phyloP scores from a whole-genome alignment of 2,888 invertebrate genomes.

The Mimas tiliae region DNA sequence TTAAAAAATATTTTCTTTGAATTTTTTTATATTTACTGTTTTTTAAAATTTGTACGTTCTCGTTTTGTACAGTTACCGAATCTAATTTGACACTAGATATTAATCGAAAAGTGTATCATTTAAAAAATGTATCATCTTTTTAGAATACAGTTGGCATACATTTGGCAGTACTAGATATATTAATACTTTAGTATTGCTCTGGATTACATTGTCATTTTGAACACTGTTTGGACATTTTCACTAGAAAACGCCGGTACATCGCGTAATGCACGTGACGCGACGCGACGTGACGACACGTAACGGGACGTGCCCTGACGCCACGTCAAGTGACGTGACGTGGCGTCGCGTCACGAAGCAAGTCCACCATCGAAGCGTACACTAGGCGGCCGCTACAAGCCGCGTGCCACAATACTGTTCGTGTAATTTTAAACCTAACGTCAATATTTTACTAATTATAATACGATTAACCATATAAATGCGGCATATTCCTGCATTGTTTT shows the following conservation, averaged over 20 bases:
- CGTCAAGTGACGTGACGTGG: conserved; percentile 37
- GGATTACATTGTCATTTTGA: conserved; percentile 83
- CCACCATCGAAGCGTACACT: conserved; percentile 74
- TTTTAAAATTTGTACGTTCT: conserved; percentile 82
- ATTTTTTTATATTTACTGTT: conserved; percentile 75
- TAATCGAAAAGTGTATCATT: conserved; percentile 76
- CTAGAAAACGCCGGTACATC: conserved; percentile 59
- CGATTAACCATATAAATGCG: conserved; percentile 74
- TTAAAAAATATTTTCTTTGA: conserved; percentile 83
- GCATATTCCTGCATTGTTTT: conserved; percentile 68
- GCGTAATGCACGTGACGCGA: conserved; percentile 41
- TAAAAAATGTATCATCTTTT: conserved; percentile 72
- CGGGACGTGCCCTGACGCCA: conserved; percentile 56
- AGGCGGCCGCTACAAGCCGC: conserved; percentile 61
- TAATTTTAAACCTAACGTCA: conserved; percentile 81
- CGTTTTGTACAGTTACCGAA: conserved; percentile 83
- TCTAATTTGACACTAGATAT: conserved; percentile 84
- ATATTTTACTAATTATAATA: conserved; percentile 83
- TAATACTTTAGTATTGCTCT: conserved; percentile 85
- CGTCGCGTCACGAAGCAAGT: conserved; percentile 65
- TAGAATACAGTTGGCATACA: conserved; percentile 83
- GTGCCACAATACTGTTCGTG: conserved; percentile 81
- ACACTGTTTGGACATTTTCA: conserved; percentile 72
- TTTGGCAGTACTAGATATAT: conserved; percentile 84
- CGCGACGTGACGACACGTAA: conserved; percentile 51